phyloP scores from a whole-genome alignment of 2,888 invertebrate species.

The Drosophila acutilabella region DNA sequence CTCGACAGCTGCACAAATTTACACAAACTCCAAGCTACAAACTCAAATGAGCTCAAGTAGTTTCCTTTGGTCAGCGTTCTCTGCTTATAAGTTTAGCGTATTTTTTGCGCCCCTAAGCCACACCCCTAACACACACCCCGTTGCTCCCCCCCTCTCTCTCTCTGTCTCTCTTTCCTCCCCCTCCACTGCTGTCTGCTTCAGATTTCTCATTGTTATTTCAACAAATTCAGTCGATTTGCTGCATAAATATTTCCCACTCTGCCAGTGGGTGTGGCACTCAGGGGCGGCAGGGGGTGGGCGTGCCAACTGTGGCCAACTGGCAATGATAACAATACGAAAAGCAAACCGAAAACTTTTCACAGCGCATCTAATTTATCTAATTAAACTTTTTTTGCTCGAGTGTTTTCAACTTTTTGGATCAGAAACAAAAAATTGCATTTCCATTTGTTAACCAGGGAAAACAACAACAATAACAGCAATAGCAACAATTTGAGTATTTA shows the following conservation, averaged over 20 bases:
- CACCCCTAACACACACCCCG: neutral
- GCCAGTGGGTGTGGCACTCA: conserved; percentile 15
- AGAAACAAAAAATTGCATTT: conserved; percentile 25
- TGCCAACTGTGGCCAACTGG: conserved; percentile 27
- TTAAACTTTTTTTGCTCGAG: conserved; percentile 65
- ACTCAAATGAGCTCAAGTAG: conserved; percentile 70
- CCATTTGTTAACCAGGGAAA: conserved; percentile 15
- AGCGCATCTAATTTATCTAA: conserved; percentile 62
- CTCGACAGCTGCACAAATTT: conserved; percentile 65
- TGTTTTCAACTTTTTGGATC: conserved; percentile 2
- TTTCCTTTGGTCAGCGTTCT: neutral
- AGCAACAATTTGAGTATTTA: conserved; percentile 57
- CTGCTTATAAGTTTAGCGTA: conserved; percentile 75
- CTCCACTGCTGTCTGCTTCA: conserved; percentile 29
- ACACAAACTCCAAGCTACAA: conserved; percentile 51
- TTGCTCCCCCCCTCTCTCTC: neutral
- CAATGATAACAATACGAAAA: conserved; percentile 57
- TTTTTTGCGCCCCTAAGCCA: conserved; percentile 10
- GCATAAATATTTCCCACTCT: conserved; percentile 71
- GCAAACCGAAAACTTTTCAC: conserved; percentile 29
- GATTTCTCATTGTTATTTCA: conserved; percentile 71
- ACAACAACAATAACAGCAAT: conserved; percentile 20
- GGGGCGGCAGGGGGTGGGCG: conserved; percentile 12
- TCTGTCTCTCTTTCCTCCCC: neutral
- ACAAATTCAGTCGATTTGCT: conserved; percentile 84